Evolutionary conservation across 2,113 vertebrate species (phyloP), one percentile per base, ranked within the genome.

Genomic region (Macrotus californicus): DNA sequence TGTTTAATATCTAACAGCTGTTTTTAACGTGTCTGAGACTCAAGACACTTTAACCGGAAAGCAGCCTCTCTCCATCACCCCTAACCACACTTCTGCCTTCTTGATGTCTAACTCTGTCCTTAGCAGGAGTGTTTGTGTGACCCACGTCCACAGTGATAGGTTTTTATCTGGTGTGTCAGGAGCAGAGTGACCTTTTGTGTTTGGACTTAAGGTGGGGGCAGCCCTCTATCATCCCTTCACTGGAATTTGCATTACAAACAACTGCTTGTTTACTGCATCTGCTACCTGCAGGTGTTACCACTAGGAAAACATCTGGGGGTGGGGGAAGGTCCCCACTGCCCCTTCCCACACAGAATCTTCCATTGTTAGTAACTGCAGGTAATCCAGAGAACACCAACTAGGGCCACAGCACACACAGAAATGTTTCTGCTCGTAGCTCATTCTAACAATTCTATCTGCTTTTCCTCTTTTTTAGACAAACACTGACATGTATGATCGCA

Each of bases 181-280:
- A 92, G 67, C 59, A 0, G 48, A 21, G 59, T 14, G 34, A 96
- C 97, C 98, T 88, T 98, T 98, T 98, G 97, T 84, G 92, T 83
- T 24, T 34, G 66, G 66, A 43, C 41, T 77, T 22, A 50, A 56
- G 52, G 36, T 91, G 52, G 87, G 56, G 93, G 59, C 36, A 52
- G 66, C 82, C 66, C 19, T 3, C 36, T 39, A 8, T 56, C 85
- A 92, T 81, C 96, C 97, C 83, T 85, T 5, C n/a, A 84, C 93
- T 96, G 84, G 3, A 43, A 97, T 98, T 98, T 98, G 97, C 98
- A 98, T 98, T 97, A 97, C 93, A 98, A 98, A 98, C 69, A 70
- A n/a, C 91, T 95, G 67, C 94, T 93, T 93, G 93, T 96, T 97
- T 92, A 96, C 93, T 87, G 91, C 96, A 97, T 97, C 96, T 98